Conservation (phyloP, 2,888 invertebrate species). For the Octonoba sinensis region DNA sequence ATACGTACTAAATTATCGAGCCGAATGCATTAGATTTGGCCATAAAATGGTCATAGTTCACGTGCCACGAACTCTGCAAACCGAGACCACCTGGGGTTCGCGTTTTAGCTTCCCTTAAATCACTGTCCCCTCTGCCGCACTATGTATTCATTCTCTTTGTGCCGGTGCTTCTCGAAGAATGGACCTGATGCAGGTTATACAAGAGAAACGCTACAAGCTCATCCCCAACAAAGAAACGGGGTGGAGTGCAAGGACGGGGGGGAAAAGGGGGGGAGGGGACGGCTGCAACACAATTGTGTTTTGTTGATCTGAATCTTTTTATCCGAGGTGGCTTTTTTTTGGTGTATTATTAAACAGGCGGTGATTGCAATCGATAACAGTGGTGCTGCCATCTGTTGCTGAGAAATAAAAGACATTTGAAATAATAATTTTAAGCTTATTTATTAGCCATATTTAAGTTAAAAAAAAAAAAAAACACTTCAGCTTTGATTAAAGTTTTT, state of each 20-base stretch:
- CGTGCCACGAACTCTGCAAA: slow-evolving; percentile 19
- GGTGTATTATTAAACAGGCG: neutral
- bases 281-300: slow-evolving; percentile 50
- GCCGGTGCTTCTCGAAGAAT: neutral
- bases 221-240: neutral
- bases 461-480: no score
- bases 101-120: slow-evolving; percentile 3
- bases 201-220: no score
- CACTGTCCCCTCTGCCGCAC: slow-evolving; percentile 8
- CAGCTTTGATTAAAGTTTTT: no score
- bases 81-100: slow-evolving; percentile 6
- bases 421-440: no score
- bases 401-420: neutral
- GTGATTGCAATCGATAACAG: neutral
- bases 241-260: neutral
- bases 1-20: no score
- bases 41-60: slow-evolving; percentile 36
- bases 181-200: neutral
- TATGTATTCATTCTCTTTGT: slow-evolving; percentile 17
- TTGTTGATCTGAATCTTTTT: slow-evolving; percentile 55
- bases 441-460: no score
- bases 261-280: slow-evolving; percentile 1
- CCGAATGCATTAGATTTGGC: neutral
- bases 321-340: neutral
- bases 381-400: slow-evolving; percentile 29